Conservation (phyloP, 1,140 invertebrate genomes). For the Ips typographus region DNA sequence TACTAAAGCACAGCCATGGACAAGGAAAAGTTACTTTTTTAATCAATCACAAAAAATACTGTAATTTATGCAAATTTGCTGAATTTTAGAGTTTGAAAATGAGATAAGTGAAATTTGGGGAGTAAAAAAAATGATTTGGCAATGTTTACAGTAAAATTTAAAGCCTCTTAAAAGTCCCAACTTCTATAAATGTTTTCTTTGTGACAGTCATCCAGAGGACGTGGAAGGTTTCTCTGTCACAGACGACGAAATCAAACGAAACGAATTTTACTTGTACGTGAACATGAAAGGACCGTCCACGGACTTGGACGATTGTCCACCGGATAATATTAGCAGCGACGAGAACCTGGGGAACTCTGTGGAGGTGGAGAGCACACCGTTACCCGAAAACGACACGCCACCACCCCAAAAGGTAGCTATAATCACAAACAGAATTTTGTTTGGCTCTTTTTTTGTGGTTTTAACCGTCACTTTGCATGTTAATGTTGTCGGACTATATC, state of each 20-base stretch:
- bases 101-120: too few species aligned
- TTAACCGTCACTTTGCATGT: conserved; percentile 13
- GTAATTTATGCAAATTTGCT: too few species aligned
- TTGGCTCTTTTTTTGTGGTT: conserved; percentile 2
- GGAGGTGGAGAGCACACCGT: neutral
- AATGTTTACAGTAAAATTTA: too few species aligned
- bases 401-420: too few species aligned
- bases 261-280: too few species aligned
- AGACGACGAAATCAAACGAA: neutral
- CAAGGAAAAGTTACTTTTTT: too few species aligned
- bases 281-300: too few species aligned
- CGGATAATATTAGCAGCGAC: neutral
- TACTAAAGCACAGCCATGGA: too few species aligned
- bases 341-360: neutral
- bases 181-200: neutral
- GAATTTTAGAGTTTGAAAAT: too few species aligned
- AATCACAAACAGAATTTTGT: neutral
- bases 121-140: too few species aligned
- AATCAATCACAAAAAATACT: too few species aligned
- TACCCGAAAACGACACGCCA: neutral
- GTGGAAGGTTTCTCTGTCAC: neutral
- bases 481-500: conserved; percentile 16
- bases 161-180: neutral
- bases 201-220: conserved; percentile 2
- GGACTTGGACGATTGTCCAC: too few species aligned